These are phyloP conservation scores for Polyommatus iphigenia DNA, from an alignment of 2,888 invertebrate species.

Conservation along the genomic window DNA sequence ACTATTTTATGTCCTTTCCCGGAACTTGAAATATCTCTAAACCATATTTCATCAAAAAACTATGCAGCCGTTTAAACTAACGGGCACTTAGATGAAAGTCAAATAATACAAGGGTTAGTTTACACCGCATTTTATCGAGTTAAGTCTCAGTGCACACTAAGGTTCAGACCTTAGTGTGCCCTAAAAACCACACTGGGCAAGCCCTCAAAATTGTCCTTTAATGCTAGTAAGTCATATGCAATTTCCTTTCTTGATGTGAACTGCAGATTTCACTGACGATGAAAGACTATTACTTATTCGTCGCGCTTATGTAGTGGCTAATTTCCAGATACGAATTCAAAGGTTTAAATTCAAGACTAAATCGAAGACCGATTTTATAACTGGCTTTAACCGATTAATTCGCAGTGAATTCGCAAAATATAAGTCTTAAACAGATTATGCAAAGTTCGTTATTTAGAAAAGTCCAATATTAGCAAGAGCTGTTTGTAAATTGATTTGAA, in stretches of 20 bases:
- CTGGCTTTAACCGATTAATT: too few relatives aligned
- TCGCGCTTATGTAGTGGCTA: not conserved
- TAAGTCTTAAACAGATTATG: too few relatives aligned
- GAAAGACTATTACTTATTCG: not conserved
- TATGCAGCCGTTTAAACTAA: not conserved
- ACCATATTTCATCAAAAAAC: not conserved
- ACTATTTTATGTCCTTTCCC: not conserved
- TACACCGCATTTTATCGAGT: too few relatives aligned
- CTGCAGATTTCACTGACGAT: not conserved
- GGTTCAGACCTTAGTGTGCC: too few relatives aligned
- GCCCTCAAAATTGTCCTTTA: not conserved
- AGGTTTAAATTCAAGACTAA: not conserved
- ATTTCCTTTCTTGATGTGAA: not conserved
- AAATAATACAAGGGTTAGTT: too few relatives aligned
- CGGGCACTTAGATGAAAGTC: too few relatives aligned
- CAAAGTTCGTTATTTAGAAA: too few relatives aligned
- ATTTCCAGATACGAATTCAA: not conserved
- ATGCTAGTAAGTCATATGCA: not conserved
- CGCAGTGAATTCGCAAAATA: too few relatives aligned
- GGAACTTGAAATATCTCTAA: not conserved
- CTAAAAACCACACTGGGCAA: not conserved
- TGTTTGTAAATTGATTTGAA: too few relatives aligned
- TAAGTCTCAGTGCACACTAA: not conserved
- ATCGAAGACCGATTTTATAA: too few relatives aligned
- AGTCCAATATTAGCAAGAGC: too few relatives aligned